phyloP scores from a whole-genome alignment of 2,888 invertebrate genomes.

The Dilophus febrilis region DNA sequence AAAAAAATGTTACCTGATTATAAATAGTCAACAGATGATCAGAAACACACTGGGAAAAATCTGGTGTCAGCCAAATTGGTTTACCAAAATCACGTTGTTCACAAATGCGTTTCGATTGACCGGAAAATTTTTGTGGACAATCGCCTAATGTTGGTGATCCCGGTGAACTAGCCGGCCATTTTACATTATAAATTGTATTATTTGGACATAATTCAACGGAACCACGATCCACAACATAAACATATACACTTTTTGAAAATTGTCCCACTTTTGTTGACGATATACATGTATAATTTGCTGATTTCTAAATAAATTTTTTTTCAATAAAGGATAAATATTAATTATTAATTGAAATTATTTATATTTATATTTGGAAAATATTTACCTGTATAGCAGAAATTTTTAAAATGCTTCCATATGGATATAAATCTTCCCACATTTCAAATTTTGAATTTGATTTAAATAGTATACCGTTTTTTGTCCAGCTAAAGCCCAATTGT shows the following conservation, averaged over 20 bases:
- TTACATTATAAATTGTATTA: conserved; percentile 38
- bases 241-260: conserved; percentile 44
- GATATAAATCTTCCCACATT: conserved; percentile 71
- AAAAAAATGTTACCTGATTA: conserved; percentile 35
- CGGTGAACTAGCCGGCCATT: conserved; percentile 54
- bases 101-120: conserved; percentile 37
- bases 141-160: conserved; percentile 50
- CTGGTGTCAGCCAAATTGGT: conserved; percentile 57
- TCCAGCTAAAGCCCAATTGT: conserved; percentile 68
- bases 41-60: conserved; percentile 56
- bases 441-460: conserved; percentile 56
- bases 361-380: not conserved
- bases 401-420: conserved; percentile 66
- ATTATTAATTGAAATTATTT: not conserved
- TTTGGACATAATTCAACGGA: conserved; percentile 38
- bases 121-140: conserved; percentile 40
- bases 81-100: conserved; percentile 41
- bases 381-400: conserved; percentile 57
- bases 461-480: conserved; percentile 55
- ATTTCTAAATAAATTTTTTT: too few species aligned
- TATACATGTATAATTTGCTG: conserved; percentile 59
- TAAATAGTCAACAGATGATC: conserved; percentile 44
- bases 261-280: conserved; percentile 38
- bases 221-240: conserved; percentile 42
- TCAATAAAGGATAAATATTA: conserved; percentile 9